Evolutionary conservation across 2,888 invertebrate species (phyloP).

Genomic region (Julus scanicus): DNA sequence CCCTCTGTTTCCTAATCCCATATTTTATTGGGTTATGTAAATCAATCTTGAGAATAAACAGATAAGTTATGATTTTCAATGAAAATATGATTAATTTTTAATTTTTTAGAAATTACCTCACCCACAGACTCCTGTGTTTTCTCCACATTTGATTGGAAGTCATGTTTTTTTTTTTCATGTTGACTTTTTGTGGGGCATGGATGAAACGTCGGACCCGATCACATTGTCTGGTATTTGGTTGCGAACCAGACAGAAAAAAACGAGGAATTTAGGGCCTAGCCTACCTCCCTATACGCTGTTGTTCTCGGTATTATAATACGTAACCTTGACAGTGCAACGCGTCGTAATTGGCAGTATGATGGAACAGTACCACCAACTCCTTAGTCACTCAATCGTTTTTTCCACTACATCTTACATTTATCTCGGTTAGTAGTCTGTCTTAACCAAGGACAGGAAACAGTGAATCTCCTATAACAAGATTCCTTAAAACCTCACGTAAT

Average conservation of each 20-base stretch:
- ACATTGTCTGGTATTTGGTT: slow-evolving; percentile 39
- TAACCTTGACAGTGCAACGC: slow-evolving; percentile 22
- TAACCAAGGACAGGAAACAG: background rate
- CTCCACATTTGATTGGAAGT: slow-evolving; percentile 8
- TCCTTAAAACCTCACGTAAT: too few species aligned
- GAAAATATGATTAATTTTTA: background rate
- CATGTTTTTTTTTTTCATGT: background rate
- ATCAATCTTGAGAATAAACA: background rate
- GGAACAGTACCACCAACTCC: slow-evolving; percentile 22
- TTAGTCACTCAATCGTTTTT: background rate
- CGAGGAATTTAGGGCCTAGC: slow-evolving; percentile 16
- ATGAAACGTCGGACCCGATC: slow-evolving; percentile 30
- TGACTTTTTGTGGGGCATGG: background rate
- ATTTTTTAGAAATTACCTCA: background rate
- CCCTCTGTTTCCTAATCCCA: background rate
- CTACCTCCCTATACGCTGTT: slow-evolving; percentile 23
- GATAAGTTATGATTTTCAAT: background rate
- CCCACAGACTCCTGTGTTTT: background rate
- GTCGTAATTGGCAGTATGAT: slow-evolving; percentile 30
- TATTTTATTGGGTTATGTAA: slow-evolving; percentile 18
- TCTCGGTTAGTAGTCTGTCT: background rate
- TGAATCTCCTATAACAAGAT: background rate
- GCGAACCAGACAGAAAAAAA: slow-evolving; percentile 34
- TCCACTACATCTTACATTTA: background rate
- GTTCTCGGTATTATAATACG: slow-evolving; percentile 9